Evolutionary conservation across 2,113 vertebrate species (phyloP).

Genomic region (Diadophis punctatus): DNA sequence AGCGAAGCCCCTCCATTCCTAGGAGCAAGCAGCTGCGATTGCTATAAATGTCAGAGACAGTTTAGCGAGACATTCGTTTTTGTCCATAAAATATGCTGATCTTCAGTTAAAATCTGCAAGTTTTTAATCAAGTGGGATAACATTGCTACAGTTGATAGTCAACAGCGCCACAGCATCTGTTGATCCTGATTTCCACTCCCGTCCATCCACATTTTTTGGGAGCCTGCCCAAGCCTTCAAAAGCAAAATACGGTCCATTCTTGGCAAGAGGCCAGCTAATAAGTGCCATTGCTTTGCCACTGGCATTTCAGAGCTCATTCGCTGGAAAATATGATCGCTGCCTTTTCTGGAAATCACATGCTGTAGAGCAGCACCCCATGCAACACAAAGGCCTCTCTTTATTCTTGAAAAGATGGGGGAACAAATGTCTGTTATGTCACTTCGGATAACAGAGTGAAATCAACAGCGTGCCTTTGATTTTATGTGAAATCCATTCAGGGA

Average conservation of each 20-base stretch:
- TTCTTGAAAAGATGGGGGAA: not conserved
- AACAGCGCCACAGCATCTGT: not conserved
- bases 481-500: not conserved
- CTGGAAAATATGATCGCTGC: not conserved
- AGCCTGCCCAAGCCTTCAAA: not conserved
- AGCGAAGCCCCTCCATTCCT: not conserved
- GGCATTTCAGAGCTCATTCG: not conserved
- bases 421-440: not conserved
- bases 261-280: not conserved
- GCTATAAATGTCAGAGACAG: not conserved
- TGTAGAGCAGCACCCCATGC: not conserved
- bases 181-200: not conserved
- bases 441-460: not conserved
- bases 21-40: not conserved
- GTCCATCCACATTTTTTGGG: not conserved
- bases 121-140: not conserved
- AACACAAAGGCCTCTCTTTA: not conserved
- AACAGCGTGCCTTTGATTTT: not conserved
- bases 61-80: not conserved
- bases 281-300: constrained; percentile 4
- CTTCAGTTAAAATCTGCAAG: not conserved
- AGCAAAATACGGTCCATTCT: not conserved
- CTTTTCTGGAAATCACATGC: not conserved
- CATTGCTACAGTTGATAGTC: not conserved
- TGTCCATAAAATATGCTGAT: not conserved